Percentiles rank a stretch among this genome's conserved stretches.
phyloP scores from a whole-genome alignment of 2,888 invertebrate species.

The Cantharis flavilabris region DNA sequence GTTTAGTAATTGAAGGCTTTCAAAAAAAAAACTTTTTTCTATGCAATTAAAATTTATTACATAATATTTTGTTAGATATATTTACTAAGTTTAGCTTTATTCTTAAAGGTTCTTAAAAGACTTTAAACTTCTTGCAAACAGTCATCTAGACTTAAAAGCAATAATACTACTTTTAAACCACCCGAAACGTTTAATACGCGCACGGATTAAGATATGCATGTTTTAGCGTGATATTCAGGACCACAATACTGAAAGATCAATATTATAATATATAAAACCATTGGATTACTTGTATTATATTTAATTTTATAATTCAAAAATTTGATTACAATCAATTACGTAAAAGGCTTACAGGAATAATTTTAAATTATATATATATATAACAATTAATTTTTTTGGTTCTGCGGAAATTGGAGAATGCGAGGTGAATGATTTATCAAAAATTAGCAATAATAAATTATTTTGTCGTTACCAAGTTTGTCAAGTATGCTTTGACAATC shows the following conservation, averaged over 20 bases:
- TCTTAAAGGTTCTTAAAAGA: no score
- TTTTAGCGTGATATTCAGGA: not conserved
- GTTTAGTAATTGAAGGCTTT: constrained; percentile 1
- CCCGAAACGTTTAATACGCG: not conserved
- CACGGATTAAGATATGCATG: not conserved
- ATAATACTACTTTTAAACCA: not conserved
- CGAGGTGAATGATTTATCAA: not conserved
- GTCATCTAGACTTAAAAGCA: not conserved
- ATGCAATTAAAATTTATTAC: not conserved
- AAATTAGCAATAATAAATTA: not conserved
- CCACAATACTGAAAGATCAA: not conserved
- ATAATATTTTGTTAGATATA: not conserved
- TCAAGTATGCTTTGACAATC: not conserved
- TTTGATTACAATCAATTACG: not conserved
- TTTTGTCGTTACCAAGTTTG: no score
- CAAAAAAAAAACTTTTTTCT: not conserved
- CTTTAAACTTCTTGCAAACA: not conserved
- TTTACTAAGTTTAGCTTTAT: not conserved
- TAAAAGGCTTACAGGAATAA: not conserved
- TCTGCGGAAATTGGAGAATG: not conserved
- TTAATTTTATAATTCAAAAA: not conserved
- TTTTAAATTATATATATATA: no score
- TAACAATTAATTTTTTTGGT: no score
- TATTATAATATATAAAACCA: not conserved
- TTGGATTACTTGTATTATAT: not conserved